Evolutionary conservation across 1,140 invertebrate genomes (phyloP), one percentile per base, ranked within the genome.

Genomic region (Drosophila ananassae): DNA sequence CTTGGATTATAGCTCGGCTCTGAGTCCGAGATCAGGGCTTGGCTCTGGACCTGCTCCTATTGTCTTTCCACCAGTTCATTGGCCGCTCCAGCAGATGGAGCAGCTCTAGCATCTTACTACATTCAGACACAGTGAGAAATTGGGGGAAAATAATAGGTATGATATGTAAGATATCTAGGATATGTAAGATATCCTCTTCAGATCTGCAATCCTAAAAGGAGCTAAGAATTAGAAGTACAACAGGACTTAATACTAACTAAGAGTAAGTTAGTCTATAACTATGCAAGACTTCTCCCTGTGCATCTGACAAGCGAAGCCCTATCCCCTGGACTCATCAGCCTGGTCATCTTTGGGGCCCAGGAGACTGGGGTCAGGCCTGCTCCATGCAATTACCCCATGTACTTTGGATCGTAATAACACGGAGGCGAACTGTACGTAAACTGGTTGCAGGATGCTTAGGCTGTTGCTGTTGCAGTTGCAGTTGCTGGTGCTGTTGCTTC

Each of bases 311-410:
- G 21, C 22, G 10, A 44, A 46, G 4, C 30, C 9, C 25, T 13
- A 67, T 67, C 34, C 62, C 37, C 73, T 44, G 41, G 41, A 17
- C 55, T 64, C 76, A 53, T 25, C 60, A 28, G 47, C 61, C 41
- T 48, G 58, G 39, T 59, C 72, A 74, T 58, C 79, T 75, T 75
- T 69, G 75, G 75, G 21, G 24, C 53, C 62, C 55, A 62, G 32
- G 58, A 44, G 30, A 21, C 62, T 68, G 50, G 72, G 72, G 73
- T 75, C 72, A 66, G 54, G 72, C 46, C 73, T 61, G 73, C 56
- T 76, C 77, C 64, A 75, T 89, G 84, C 83, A 89, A 89, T 89
- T 89, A 89, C 83, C 89, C 77, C 84, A 89, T 89, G 83, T 89
- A 89, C 83, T 83, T 83, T 76, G 66, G 64, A 54, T 72, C 79